phyloP scores from a whole-genome alignment of 2,113 vertebrate species.

The Plecotus auritus region DNA sequence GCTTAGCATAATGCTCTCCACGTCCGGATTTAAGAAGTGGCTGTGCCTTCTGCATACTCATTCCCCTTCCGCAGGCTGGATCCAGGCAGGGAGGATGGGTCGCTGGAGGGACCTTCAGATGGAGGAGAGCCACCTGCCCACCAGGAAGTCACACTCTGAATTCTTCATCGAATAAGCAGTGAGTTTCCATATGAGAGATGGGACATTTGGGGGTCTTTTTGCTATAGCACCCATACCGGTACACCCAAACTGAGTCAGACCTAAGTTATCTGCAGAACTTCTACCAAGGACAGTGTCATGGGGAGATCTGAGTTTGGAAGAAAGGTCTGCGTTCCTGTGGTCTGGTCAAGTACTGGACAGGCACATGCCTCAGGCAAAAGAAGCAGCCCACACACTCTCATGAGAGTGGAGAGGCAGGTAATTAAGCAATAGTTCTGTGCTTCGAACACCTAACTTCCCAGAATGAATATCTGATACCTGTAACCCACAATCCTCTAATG shows the following conservation, averaged over 20 bases:
- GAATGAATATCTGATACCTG: background rate
- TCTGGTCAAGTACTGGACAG: background rate
- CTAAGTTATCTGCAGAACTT: background rate
- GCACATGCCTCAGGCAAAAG: background rate
- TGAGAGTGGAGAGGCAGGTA: background rate
- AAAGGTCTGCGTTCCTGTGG: background rate
- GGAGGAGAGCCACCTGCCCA: background rate
- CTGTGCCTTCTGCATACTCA: background rate
- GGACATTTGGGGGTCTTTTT: background rate
- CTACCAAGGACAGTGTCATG: background rate
- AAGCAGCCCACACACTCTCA: background rate
- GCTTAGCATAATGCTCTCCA: too few species aligned
- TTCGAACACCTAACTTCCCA: background rate
- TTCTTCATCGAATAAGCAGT: background rate
- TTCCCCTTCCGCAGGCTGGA: background rate
- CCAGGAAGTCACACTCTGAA: background rate
- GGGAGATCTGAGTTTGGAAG: background rate
- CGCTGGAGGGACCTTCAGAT: background rate
- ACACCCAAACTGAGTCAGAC: background rate
- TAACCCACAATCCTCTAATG: background rate
- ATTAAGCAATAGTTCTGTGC: fast-evolving
- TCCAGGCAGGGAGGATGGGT: background rate
- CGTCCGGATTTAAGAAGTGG: background rate
- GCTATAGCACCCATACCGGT: too few species aligned
- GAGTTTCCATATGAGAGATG: background rate